These are phyloP conservation scores for Drosophila truncata DNA, from an alignment of 1,140 invertebrate species.

Conservation along the genomic window DNA sequence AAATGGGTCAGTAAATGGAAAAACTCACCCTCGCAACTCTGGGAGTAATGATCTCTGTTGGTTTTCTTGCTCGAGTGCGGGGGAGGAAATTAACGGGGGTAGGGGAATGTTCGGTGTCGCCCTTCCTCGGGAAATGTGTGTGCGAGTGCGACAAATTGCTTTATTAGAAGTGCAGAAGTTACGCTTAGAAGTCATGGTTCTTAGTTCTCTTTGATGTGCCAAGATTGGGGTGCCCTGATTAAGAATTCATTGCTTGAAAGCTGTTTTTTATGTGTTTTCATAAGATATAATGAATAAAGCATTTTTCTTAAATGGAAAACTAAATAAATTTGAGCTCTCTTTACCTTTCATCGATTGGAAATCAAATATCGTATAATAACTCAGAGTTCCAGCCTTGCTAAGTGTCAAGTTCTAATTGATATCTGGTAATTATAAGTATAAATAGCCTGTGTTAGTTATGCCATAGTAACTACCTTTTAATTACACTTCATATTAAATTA, in stretches of 20 bases:
- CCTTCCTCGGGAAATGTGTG: conserved; percentile 31
- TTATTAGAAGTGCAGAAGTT: conserved; percentile 43
- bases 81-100: conserved; percentile 5
- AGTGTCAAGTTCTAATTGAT: conserved; percentile 14
- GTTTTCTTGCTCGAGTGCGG: conserved; percentile 23
- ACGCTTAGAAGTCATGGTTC: conserved; percentile 21
- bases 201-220: conserved; percentile 20
- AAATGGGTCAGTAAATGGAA: conserved; percentile 1
- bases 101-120: conserved; percentile 17
- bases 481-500: conserved; percentile 16
- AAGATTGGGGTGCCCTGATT: conserved; percentile 30
- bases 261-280: background rate
- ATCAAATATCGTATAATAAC: background rate
- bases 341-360: background rate
- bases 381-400: background rate
- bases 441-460: background rate
- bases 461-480: conserved; percentile 12
- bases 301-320: background rate
- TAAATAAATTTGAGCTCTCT: background rate
- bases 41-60: conserved; percentile 37
- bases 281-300: background rate
- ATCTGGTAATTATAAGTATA: conserved; percentile 11
- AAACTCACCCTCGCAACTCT: conserved; percentile 23
- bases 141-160: conserved; percentile 69
- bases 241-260: conserved; percentile 4